Evolutionary conservation across 1,140 invertebrate species (phyloP).

Genomic region (Protaetia brevitarsis): DNA sequence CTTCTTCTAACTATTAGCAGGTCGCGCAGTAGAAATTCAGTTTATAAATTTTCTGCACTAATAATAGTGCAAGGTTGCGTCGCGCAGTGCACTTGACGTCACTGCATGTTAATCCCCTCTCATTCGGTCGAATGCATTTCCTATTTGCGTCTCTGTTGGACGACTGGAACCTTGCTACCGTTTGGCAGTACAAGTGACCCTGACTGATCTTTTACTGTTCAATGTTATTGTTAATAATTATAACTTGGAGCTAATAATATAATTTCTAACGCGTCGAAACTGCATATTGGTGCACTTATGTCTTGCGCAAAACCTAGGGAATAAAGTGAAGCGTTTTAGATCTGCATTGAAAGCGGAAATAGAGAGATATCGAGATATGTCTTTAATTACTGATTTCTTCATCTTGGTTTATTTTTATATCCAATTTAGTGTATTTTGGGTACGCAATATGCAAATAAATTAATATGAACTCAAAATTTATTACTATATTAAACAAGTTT

Average conservation of each 20-base stretch:
- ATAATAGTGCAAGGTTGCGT: conserved; percentile 49
- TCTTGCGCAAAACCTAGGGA: background rate
- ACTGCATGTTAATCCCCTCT: conserved; percentile 23
- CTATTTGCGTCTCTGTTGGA: conserved; percentile 32
- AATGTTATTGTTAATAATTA: conserved; percentile 35
- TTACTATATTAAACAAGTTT: no score
- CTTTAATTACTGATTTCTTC: no score
- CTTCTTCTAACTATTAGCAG: background rate
- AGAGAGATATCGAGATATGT: background rate
- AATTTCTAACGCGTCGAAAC: no score
- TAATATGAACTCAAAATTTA: no score
- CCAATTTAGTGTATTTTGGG: no score
- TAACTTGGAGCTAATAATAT: background rate
- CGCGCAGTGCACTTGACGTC: conserved; percentile 41
- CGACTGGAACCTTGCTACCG: conserved; percentile 39
- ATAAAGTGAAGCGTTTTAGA: background rate
- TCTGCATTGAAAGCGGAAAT: background rate
- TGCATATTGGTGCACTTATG: background rate
- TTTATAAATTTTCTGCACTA: conserved; percentile 37
- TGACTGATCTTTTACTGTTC: conserved; percentile 42
- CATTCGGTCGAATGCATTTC: conserved; percentile 35
- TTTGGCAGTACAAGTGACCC: conserved; percentile 41
- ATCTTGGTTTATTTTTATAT: no score
- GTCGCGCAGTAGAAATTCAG: conserved; percentile 1
- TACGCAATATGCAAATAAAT: background rate